Evolutionary conservation across 2,113 vertebrate species (phyloP).

Genomic region (Neodontobutis hainanensis): DNA sequence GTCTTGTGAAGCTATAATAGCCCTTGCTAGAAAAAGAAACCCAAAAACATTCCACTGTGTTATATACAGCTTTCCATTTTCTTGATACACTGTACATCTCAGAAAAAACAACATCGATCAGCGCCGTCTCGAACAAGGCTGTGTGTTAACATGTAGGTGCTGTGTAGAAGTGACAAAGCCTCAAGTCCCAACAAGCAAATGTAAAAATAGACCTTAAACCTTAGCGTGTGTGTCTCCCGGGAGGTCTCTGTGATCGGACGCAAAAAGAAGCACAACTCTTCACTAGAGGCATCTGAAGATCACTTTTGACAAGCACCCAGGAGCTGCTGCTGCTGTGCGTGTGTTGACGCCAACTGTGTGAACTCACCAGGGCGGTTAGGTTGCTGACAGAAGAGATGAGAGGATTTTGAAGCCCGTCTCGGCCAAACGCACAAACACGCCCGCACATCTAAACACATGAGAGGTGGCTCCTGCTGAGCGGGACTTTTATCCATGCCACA

Average conservation of each 20-base stretch:
- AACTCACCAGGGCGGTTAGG: conserved; percentile 17
- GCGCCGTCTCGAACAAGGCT: background rate
- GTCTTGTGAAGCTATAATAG: background rate
- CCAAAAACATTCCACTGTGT: background rate
- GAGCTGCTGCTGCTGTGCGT: conserved; percentile 20
- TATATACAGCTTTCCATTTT: background rate
- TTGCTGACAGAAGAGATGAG: conserved; percentile 11
- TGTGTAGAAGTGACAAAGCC: background rate
- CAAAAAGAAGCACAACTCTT: conserved; percentile 32
- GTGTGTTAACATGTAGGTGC: background rate
- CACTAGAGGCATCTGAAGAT: conserved; percentile 24
- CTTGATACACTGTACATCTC: background rate
- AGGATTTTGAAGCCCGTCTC: conserved; percentile 3
- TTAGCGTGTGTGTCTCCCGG: conserved; percentile 17
- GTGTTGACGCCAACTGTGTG: conserved; percentile 5
- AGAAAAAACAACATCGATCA: conserved; percentile 2
- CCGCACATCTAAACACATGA: background rate
- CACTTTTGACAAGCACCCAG: conserved; percentile 23
- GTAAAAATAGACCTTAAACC: conserved; percentile 28
- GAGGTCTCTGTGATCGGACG: conserved; percentile 18
- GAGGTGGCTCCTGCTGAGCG: conserved; percentile 9
- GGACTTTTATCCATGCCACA: conserved; percentile 4
- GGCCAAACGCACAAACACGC: background rate
- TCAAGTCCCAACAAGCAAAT: conserved; percentile 25
- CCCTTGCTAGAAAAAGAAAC: background rate